Evolutionary conservation across 2,888 invertebrate species (phyloP).

Genomic region (Leucania comma): DNA sequence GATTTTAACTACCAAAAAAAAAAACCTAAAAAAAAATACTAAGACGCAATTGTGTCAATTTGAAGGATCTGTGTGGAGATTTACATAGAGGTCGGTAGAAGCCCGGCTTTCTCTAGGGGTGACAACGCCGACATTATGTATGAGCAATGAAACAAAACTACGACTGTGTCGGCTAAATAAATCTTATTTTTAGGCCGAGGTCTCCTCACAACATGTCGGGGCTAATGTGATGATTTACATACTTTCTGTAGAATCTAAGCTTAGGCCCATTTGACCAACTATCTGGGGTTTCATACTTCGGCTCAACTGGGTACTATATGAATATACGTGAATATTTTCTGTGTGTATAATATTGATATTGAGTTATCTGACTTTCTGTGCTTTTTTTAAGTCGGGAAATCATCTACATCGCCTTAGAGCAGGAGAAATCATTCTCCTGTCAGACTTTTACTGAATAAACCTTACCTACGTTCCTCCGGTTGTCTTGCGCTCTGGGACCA

Average conservation of each 20-base stretch:
- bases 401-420: no score
- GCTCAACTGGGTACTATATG: neutral
- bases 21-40: no score
- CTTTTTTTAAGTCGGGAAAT: no score
- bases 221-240: constrained; percentile 40
- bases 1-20: no score
- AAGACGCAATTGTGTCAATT: neutral
- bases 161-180: neutral
- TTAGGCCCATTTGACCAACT: constrained; percentile 5
- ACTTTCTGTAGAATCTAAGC: constrained; percentile 9
- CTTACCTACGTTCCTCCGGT: no score
- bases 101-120: neutral
- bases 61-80: no score
- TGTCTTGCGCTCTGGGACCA: no score
- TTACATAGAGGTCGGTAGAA: neutral
- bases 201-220: neutral
- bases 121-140: neutral
- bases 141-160: constrained; percentile 19
- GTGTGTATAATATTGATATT: neutral
- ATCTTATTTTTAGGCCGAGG: constrained; percentile 38
- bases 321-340: neutral
- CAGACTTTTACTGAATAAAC: no score
- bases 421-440: no score
- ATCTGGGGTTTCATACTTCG: neutral
- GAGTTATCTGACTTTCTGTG: neutral